A percentile compares a stretch with the other conserved stretches of the same genome.
Conservation (phyloP, 2,797 vertebrate species). For the Selene dorsalis region DNA sequence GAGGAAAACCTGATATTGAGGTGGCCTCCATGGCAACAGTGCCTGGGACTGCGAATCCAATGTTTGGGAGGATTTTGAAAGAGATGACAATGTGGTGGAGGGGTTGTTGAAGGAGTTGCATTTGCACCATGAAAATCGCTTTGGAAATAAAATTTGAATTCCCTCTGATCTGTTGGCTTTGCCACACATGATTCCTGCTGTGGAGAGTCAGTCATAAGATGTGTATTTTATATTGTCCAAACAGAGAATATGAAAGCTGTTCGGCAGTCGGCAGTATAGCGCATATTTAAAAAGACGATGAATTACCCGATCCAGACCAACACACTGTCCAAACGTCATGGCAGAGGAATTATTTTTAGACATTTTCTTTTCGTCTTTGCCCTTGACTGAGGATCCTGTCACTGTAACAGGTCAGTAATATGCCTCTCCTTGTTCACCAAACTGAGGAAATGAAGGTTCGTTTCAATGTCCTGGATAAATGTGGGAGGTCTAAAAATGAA, state of each 20-base stretch:
- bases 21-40: conserved; percentile 78
- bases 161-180: conserved; percentile 63
- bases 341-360: conserved; percentile 24
- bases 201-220: conserved; percentile 11
- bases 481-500: conserved; percentile 35
- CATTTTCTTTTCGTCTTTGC: conserved; percentile 43
- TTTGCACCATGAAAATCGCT: conserved; percentile 66
- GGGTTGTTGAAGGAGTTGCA: conserved; percentile 39
- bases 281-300: background rate
- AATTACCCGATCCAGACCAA: conserved; percentile 20
- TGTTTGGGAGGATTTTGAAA: conserved; percentile 74
- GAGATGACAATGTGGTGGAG: conserved; percentile 59
- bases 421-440: conserved; percentile 39
- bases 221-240: conserved; percentile 11
- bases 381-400: conserved; percentile 56
- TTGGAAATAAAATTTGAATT: conserved; percentile 69
- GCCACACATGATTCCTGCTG: conserved; percentile 20
- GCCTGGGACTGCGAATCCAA: conserved; percentile 53
- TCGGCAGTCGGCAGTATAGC: background rate
- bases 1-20: conserved; percentile 72
- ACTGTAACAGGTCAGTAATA: conserved; percentile 50
- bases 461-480: conserved; percentile 27
- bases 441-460: conserved; percentile 46
- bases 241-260: background rate
- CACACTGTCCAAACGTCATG: conserved; percentile 34